phyloP scores from a whole-genome alignment of 2,888 invertebrate genomes.

The Cantharis rufa region DNA sequence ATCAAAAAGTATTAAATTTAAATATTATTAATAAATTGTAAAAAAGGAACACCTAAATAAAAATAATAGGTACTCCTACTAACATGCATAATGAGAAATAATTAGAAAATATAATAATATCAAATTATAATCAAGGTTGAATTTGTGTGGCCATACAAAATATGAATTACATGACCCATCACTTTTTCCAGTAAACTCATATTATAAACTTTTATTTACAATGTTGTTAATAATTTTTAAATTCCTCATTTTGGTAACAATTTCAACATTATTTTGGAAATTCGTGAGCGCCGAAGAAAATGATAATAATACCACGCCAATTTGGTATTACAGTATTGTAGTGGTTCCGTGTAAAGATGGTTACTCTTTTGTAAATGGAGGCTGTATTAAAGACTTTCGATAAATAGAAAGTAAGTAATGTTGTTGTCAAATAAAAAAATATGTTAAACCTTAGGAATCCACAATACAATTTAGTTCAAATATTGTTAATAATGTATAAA shows the following conservation, averaged over 20 bases:
- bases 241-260: not conserved
- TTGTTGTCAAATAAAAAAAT: not conserved
- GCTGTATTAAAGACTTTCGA: constrained; percentile 6
- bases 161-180: not conserved
- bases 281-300: not conserved
- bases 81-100: no score
- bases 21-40: no score
- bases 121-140: not conserved
- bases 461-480: not conserved
- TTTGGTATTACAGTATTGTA: not conserved
- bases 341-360: constrained; percentile 13
- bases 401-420: not conserved
- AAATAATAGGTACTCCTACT: no score
- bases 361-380: constrained; percentile 17
- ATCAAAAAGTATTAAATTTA: no score
- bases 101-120: not conserved
- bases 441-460: not conserved
- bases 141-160: not conserved
- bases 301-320: not conserved
- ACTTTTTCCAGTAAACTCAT: not conserved
- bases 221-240: not conserved
- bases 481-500: not conserved
- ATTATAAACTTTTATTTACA: not conserved
- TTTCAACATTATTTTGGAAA: not conserved
- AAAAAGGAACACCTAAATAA: no score